These are phyloP conservation scores for Caenorhabditis angaria DNA, from an alignment of 2,888 invertebrate genomes.

Conservation along the genomic window DNA sequence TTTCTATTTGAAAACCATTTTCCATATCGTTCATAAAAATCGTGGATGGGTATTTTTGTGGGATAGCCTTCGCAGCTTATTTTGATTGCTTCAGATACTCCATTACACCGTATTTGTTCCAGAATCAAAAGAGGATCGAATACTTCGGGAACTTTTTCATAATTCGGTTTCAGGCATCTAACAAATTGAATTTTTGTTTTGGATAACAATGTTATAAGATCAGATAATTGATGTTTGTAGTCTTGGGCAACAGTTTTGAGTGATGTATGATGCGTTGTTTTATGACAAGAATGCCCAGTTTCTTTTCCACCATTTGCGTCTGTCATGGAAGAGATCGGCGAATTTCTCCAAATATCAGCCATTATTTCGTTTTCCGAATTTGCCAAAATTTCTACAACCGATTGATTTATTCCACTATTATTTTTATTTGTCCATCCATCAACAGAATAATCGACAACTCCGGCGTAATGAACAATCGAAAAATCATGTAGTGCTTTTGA, in stretches of 20 bases:
- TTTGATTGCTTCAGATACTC: constrained; percentile 97
- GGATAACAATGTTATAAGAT: constrained; percentile 84
- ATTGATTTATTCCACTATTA: constrained; percentile 99
- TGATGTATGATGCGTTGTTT: constrained; percentile 82
- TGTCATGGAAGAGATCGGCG: constrained; percentile 45
- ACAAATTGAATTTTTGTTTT: constrained; percentile 99
- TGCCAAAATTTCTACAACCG: constrained; percentile 93
- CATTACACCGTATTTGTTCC: constrained; percentile 97
- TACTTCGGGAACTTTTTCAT: constrained; percentile 94
- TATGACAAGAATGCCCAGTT: constrained; percentile 89
- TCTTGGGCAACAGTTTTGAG: constrained; percentile 94
- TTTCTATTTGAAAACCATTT: constrained; percentile 93
- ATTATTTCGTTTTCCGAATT: constrained; percentile 92
- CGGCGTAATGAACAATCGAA: constrained; percentile 79
- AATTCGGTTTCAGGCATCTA: constrained; percentile 98
- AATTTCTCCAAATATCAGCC: constrained; percentile 96
- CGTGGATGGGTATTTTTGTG: constrained; percentile 92
- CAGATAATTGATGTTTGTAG: constrained; percentile 97
- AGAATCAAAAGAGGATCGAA: constrained; percentile 97
- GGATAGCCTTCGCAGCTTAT: constrained; percentile 99
- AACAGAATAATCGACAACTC: constrained; percentile 89
- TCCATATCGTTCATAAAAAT: constrained; percentile 95
- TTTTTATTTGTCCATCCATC: constrained; percentile 99
- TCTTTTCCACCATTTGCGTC: constrained; percentile 42
- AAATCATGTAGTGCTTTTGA: constrained; percentile 81